phyloP scores from a whole-genome alignment of 2,888 invertebrate genomes.

The Acrocera orbiculus region DNA sequence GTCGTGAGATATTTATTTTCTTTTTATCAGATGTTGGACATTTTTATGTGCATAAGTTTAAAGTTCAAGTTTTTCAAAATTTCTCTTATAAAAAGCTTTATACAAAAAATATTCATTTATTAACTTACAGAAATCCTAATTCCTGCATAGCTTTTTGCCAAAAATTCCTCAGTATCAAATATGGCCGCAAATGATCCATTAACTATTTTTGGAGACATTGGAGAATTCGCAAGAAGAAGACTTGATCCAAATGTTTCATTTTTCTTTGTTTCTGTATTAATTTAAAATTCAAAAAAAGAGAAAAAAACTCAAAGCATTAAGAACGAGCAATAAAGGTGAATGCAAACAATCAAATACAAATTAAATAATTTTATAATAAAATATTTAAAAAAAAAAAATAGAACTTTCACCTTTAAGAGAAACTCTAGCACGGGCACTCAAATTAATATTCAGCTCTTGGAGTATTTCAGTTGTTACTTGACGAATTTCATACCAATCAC shows the following conservation, averaged over 20 bases:
- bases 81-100: background rate
- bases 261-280: conserved; percentile 51
- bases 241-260: conserved; percentile 87
- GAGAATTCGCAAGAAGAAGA: conserved; percentile 80
- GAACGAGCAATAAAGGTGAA: too few relatives aligned
- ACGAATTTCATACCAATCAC: conserved; percentile 78
- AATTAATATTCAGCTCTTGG: conserved; percentile 40
- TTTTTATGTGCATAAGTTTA: too few relatives aligned
- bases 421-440: conserved; percentile 42
- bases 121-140: conserved; percentile 28
- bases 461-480: conserved; percentile 53
- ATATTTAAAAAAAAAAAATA: background rate
- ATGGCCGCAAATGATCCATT: conserved; percentile 87
- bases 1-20: too few relatives aligned
- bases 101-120: background rate
- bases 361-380: too few relatives aligned
- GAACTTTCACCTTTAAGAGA: conserved; percentile 67
- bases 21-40: too few relatives aligned
- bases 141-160: conserved; percentile 31
- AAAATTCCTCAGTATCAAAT: conserved; percentile 44
- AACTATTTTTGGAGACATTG: conserved; percentile 91
- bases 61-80: too few relatives aligned
- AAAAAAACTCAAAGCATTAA: background rate
- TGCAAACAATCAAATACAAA: too few relatives aligned
- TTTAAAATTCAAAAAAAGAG: conserved; percentile 2